Conservation (phyloP, 1,140 invertebrate genomes). For the Mycetomoellerius zeteki region DNA sequence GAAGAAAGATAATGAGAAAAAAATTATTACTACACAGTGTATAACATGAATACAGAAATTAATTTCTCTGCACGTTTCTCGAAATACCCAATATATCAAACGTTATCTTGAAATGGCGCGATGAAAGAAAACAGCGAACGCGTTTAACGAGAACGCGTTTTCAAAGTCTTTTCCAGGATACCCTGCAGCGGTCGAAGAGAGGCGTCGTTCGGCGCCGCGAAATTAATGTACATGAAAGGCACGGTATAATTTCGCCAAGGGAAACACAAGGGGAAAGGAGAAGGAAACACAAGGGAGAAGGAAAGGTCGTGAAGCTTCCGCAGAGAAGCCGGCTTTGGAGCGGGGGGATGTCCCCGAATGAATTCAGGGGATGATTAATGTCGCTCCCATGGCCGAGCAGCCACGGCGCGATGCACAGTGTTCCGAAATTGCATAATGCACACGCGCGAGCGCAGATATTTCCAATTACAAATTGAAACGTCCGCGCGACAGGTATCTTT, state of each 20-base stretch:
- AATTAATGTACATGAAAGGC: constrained; percentile 48
- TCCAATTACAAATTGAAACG: constrained; percentile 77
- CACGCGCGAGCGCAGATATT: constrained; percentile 67
- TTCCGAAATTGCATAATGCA: constrained; percentile 57
- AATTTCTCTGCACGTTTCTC: constrained; percentile 39
- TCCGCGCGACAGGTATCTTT: constrained; percentile 54
- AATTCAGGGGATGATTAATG: constrained; percentile 72
- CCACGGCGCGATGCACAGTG: neutral
- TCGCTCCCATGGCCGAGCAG: neutral
- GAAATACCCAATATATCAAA: constrained; percentile 32
- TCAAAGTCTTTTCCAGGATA: constrained; percentile 41
- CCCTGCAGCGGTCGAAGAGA: constrained; percentile 24
- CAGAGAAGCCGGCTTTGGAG: constrained; percentile 52
- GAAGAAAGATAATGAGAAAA: constrained; percentile 5
- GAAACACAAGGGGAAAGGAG: too few species aligned
- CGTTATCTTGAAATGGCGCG: constrained; percentile 6
- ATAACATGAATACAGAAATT: constrained; percentile 13
- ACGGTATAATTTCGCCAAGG: constrained; percentile 12
- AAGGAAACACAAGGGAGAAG: too few species aligned
- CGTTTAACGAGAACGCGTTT: constrained; percentile 32
- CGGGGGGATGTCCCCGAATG: constrained; percentile 29
- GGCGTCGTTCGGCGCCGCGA: constrained; percentile 30
- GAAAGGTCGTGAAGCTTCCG: constrained; percentile 16
- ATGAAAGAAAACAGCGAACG: constrained; percentile 33
- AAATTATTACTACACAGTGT: neutral